Base-by-base conservation (phyloP, 2,797 vertebrate species). In the Rhynchonycteris naso region DNA sequence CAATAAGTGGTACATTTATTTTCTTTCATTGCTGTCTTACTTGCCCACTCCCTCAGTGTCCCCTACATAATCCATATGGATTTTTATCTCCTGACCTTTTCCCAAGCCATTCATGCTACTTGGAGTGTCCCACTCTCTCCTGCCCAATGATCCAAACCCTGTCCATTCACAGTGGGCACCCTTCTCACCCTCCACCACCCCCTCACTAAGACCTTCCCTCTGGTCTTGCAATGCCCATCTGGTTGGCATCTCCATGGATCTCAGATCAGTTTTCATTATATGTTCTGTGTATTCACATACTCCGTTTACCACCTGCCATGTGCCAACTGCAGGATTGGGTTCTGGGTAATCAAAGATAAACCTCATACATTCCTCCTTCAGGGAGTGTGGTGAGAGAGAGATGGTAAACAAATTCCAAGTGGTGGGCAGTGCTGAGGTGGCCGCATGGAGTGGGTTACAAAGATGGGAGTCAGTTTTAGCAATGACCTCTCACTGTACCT, bases 291-390 rank as follows among this genome's bases (percentile, higher is more conserved):
- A 85, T 80, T 81, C 66, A 79, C 12, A 79, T 56, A 75, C 28
- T 90, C 72, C 82, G 15, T 65, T 33, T 74, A 92, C 61, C 38
- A 78, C 14, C 74, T 76, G 24, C 47, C 24, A 26, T 21, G 76
- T 54, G 38, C 68, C 58, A 7, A 66, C 24, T 50, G 47, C 90
- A 86, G 26, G 69, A 35, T 13, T 21, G 13, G n/a, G 33, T 54
- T 87, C 80, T 76, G 38, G 58, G 33, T 79, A 92, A 69, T 88
- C 90, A 71, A 24, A 91, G 69, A 63, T 54, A 66, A 96, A 56
- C 16, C 35, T 59, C 13, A 6, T 3, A 78, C 21, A 38, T 35
- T 58, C 74, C 28, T 71, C 38, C 19, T 54, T 75, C 19, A 1
- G 66, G 11, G 19, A 79, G 24, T 24, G 56, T 69, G 13, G 18